Evolutionary conservation across 2,113 vertebrate genomes (phyloP).

Genomic region (Cryptotis parvus): DNA sequence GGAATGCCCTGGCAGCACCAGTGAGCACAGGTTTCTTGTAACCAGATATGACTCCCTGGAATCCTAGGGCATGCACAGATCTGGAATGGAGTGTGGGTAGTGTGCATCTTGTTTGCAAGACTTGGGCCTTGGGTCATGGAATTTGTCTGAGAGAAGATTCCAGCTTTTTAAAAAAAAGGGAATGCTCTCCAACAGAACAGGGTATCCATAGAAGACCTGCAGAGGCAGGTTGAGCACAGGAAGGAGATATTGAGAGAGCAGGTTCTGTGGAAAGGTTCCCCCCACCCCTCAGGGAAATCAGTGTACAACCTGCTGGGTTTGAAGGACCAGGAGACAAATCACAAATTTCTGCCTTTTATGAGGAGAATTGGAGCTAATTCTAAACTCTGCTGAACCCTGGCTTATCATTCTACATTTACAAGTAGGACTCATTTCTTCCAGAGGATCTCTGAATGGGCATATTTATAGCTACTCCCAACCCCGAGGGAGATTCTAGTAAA

Average conservation of each 20-base stretch:
- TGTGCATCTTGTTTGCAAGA: not conserved
- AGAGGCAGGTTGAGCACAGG: not conserved
- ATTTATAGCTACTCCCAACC: not conserved
- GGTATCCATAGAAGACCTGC: rapidly evolving
- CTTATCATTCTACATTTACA: not conserved
- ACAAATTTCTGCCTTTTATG: not conserved
- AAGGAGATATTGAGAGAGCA: not conserved
- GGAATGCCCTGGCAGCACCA: not conserved
- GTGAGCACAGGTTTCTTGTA: rapidly evolving
- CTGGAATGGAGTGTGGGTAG: not conserved
- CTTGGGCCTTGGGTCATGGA: not conserved
- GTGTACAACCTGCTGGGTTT: not conserved
- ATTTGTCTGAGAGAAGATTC: not conserved
- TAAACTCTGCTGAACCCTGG: not conserved
- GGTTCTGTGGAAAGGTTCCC: not conserved
- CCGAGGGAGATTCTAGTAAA: not conserved
- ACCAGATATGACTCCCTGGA: rapidly evolving
- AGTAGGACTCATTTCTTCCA: not conserved
- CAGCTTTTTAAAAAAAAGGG: not conserved
- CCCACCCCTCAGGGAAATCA: too few relatives aligned
- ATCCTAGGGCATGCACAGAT: not conserved
- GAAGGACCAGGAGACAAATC: not conserved
- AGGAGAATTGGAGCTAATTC: too few relatives aligned
- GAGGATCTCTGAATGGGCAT: not conserved
- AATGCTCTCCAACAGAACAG: rapidly evolving